phyloP scores from a whole-genome alignment of 2,888 invertebrate genomes.

The Allacma fusca region DNA sequence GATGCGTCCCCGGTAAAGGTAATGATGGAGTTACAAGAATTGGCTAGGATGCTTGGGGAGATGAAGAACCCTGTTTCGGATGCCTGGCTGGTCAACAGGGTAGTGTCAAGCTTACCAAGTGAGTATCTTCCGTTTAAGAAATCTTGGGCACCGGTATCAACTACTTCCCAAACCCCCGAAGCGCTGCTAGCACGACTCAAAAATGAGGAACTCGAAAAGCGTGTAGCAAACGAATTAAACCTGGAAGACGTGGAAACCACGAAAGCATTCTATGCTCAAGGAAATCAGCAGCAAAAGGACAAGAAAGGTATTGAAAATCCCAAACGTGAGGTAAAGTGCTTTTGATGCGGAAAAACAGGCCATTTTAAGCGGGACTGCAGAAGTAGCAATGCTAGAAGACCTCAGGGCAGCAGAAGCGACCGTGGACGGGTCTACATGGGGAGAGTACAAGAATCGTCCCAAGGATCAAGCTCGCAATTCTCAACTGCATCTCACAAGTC shows the following conservation, averaged over 20 bases:
- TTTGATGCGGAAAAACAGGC: too few relatives aligned
- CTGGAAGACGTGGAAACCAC: not conserved
- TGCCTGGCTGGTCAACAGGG: too few relatives aligned
- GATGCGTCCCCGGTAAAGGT: not conserved
- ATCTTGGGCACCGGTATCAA: not conserved
- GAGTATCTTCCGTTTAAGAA: not conserved
- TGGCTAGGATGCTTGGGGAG: not conserved
- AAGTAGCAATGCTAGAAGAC: too few relatives aligned
- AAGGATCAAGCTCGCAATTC: too few relatives aligned
- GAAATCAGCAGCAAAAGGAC: not conserved
- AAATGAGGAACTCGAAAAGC: slow-evolving; percentile 5
- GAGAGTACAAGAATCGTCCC: too few relatives aligned
- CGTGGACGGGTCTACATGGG: too few relatives aligned
- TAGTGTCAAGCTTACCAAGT: not conserved
- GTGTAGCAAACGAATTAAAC: not conserved
- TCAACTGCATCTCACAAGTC: too few relatives aligned
- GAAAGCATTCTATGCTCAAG: not conserved
- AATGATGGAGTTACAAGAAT: not conserved
- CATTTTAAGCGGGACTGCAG: too few relatives aligned
- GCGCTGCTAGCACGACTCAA: slow-evolving; percentile 11
- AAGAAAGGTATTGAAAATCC: too few relatives aligned
- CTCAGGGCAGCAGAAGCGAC: too few relatives aligned
- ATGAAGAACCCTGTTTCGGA: not conserved
- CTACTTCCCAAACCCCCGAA: not conserved
- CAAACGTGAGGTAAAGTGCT: too few relatives aligned